Evolutionary conservation across 2,888 invertebrate species (phyloP).

Genomic region (Tenodera sinensis): DNA sequence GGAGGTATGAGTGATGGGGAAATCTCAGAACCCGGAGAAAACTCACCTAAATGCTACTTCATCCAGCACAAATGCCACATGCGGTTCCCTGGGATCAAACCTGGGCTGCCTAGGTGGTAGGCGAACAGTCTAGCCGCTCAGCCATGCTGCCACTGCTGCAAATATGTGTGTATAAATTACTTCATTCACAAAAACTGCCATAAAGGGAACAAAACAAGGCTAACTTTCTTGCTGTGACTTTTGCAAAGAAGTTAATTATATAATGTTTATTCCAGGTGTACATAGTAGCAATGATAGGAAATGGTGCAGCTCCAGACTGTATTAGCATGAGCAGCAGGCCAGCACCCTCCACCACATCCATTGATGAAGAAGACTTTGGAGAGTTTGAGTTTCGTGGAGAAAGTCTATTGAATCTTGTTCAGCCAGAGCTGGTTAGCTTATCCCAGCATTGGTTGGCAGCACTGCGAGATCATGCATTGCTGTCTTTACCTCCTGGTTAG

Average conservation of each 20-base stretch:
- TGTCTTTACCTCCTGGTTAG: slow-evolving; percentile 78
- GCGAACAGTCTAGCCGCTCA: too few relatives aligned
- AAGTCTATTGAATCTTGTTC: slow-evolving; percentile 83
- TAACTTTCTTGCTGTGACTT: too few relatives aligned
- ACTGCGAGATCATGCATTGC: slow-evolving; percentile 88
- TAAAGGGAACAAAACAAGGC: too few relatives aligned
- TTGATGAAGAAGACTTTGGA: slow-evolving; percentile 60
- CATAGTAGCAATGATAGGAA: slow-evolving; percentile 87
- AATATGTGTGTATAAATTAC: too few relatives aligned
- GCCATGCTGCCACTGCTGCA: too few relatives aligned
- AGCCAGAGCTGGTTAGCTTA: slow-evolving; percentile 87
- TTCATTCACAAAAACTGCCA: too few relatives aligned
- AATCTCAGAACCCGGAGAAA: too few relatives aligned
- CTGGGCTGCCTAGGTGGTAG: too few relatives aligned
- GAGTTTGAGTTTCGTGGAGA: slow-evolving; percentile 76
- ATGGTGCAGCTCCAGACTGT: slow-evolving; percentile 59
- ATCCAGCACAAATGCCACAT: too few relatives aligned
- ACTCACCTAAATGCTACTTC: too few relatives aligned
- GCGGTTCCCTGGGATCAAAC: too few relatives aligned
- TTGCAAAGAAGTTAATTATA: background rate
- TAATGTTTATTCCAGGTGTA: slow-evolving; percentile 61
- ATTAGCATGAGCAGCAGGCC: slow-evolving; percentile 33
- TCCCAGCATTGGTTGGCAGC: slow-evolving; percentile 95
- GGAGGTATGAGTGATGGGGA: too few relatives aligned
- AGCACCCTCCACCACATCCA: background rate